Evolutionary conservation across 2,113 vertebrate species (phyloP), one percentile per base, ranked within the genome.

Genomic region (Procapra przewalskii): DNA sequence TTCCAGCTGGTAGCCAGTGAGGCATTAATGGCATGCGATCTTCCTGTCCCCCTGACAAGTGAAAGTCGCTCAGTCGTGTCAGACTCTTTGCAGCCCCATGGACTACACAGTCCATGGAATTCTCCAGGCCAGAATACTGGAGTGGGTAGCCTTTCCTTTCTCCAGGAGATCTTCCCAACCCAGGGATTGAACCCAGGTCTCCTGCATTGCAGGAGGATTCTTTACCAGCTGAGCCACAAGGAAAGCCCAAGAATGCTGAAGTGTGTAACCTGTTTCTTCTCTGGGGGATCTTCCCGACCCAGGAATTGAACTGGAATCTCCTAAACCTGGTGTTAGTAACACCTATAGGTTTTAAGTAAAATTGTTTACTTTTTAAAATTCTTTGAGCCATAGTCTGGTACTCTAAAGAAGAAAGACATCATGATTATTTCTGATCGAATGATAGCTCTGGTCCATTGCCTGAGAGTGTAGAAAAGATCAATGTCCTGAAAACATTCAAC

Each of bases 311-410:
- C 67, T 3, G 5, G 36, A 5, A 40, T 40, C 67, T 75, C 67
- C 57, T 48, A 90, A 87, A 82, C 8, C 57, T 59, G 5, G 13
- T 81, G 0, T 92, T 23, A 50, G 31, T 90, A 13, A 19, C 17
- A 45, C n/a, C 29, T 94, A 80, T 16, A 87, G 12, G 67, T 96
- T 89, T 90, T 64, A 93, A 85, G 40, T 77, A 82, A 95, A 95
- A 79, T 62, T 8, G 48, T 82, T 83, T 43, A 81, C 10, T 14
- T 11, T 90, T 60, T 52, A 90, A 16, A 82, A 15, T 54, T 75
- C 16, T 88, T 80, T 84, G 27, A 92, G 14, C 36, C 62, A 25
- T 9, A 64, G 29, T 80, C 19, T 89, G 29, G 27, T 27, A 40
- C 25, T 57, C 7, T 92, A 40, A 43, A 31, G 21, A 90, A 83